Percentiles rank a stretch among this genome's conserved stretches.
Evolutionary conservation across 2,888 invertebrate genomes (phyloP).

Genomic region (Lacanobia wlatinum): DNA sequence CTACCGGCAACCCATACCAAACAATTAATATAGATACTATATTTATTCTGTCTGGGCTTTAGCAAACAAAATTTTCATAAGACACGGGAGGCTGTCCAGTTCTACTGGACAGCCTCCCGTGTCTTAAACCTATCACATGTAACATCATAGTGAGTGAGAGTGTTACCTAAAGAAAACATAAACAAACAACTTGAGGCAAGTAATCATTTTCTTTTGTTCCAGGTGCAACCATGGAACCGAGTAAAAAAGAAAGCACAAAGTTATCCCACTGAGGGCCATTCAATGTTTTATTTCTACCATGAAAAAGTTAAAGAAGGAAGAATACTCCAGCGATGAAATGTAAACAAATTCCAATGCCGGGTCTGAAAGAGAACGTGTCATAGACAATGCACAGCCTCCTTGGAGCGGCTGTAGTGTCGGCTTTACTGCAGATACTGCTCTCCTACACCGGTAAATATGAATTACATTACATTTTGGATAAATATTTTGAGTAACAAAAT

Average conservation of each 20-base stretch:
- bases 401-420: slow-evolving; percentile 84
- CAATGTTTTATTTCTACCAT: slow-evolving; percentile 68
- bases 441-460: slow-evolving; percentile 82
- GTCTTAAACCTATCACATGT: neutral
- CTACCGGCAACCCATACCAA: no score
- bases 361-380: slow-evolving; percentile 77
- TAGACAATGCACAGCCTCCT: slow-evolving; percentile 89
- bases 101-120: neutral
- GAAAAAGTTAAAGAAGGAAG: slow-evolving; percentile 79
- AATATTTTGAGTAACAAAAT: slow-evolving; percentile 4
- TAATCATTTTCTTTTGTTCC: slow-evolving; percentile 70
- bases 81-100: no score
- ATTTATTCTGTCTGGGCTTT: no score
- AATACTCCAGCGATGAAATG: slow-evolving; percentile 60
- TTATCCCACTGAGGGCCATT: slow-evolving; percentile 43
- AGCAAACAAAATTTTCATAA: no score
- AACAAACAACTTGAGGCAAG: slow-evolving; percentile 6
- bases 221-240: slow-evolving; percentile 75
- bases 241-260: slow-evolving; percentile 61
- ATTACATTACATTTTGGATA: neutral
- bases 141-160: neutral
- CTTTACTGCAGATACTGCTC: slow-evolving; percentile 84
- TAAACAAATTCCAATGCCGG: slow-evolving; percentile 84
- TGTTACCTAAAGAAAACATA: slow-evolving; percentile 1
- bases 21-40: no score